Evolutionary conservation across 2,888 invertebrate species (phyloP), one percentile per base, ranked within the genome.

Genomic region (Colletes collaris): DNA sequence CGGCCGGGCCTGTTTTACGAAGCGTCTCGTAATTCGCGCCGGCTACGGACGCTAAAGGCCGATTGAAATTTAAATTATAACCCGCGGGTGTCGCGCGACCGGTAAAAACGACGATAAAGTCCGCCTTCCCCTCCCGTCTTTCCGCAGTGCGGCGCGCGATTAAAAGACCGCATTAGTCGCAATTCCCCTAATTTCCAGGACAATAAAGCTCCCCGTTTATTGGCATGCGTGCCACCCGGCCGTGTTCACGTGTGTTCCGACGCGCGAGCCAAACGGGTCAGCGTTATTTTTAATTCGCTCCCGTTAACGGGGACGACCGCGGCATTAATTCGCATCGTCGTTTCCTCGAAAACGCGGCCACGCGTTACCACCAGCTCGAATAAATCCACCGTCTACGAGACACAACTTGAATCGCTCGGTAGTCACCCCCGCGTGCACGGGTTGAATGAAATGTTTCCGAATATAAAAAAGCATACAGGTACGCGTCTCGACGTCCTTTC

Each of bases 151-250:
- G 27, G 76, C 44, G 68, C 50, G 11, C 81, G 80, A 83, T 83
- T 83, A 84, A 84, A 76, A 68, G 60, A 64, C 81, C 81, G 70
- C 76, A 66, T 80, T 74, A 76, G 69, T 64, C 50, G 70, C 65
- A 63, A 77, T 81, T 84, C 60, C 59, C 78, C 58, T 78, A 81
- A 84, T 83, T 83, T 84, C 55, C 72, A 53, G 72, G 58, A 73
- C 75, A 58, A 81, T 81, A 58, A 69, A 75, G 58, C 62, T 56
- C 19, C 13, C 49, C 58, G 56, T 75, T 74, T 72, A 70, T 73
- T 67, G 72, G 73, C 73, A 52, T 40, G 81, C 62, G 63, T 66
- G 59, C 13, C 44, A 27, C 40, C 40, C 49, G 44, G 27, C 19
- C 3, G 37, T 10, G 13, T 27, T 59, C 50, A 40, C 56, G 62